phyloP scores from a whole-genome alignment of 2,797 vertebrate genomes.

The Anabas testudineus region DNA sequence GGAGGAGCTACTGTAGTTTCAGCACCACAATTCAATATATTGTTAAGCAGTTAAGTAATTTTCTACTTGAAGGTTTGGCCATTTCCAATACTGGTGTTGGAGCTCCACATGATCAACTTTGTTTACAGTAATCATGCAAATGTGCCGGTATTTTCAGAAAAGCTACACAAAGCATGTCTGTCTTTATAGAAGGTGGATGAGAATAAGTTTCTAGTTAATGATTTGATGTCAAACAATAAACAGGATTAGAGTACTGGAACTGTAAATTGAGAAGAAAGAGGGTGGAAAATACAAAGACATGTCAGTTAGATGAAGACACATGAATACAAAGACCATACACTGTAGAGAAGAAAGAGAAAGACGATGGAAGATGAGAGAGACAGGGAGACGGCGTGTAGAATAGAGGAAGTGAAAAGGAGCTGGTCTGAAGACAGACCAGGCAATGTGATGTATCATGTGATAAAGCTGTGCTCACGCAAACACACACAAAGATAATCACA shows the following conservation, averaged over 20 bases:
- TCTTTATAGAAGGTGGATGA: neutral
- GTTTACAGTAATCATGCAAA: constrained; percentile 41
- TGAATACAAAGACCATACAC: too few species aligned
- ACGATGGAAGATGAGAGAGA: constrained; percentile 2
- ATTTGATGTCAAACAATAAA: neutral
- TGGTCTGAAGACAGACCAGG: constrained; percentile 40
- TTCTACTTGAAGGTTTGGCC: too few species aligned
- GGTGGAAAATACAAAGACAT: too few species aligned
- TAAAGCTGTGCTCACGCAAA: constrained; percentile 55
- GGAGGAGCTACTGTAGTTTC: too few species aligned
- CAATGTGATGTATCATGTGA: constrained; percentile 76
- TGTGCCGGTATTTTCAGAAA: too few species aligned
- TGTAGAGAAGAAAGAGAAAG: neutral
- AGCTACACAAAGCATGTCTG: neutral
- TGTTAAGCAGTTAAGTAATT: too few species aligned
- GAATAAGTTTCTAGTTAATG: neutral
- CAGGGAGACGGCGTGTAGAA: constrained; percentile 25
- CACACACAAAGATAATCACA: constrained; percentile 16
- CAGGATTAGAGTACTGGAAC: too few species aligned
- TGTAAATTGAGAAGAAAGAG: too few species aligned
- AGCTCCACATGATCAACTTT: constrained; percentile 17
- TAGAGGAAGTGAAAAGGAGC: constrained; percentile 73
- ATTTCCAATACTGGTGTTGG: too few species aligned
- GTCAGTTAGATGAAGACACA: too few species aligned
- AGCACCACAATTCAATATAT: too few species aligned